Evolutionary conservation across 2,113 vertebrate genomes (phyloP), one percentile per base, ranked within the genome.

Genomic region (Myodes glareolus): DNA sequence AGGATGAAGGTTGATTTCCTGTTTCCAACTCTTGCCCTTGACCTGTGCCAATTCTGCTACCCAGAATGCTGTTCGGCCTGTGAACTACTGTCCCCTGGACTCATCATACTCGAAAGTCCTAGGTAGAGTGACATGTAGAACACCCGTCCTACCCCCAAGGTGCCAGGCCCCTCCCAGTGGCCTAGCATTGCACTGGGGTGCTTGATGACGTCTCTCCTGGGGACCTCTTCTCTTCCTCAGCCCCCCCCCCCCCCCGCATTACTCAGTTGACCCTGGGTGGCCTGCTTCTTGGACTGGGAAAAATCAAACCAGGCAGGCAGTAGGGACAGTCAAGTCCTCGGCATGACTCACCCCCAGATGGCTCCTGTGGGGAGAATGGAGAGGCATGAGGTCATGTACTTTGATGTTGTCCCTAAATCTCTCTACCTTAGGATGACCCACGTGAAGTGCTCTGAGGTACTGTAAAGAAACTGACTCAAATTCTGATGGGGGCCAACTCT

Each of bases 331-430:
- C 78, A 68, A 76, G 58, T 82, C 85, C 19, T 36, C 19, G 29
- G 45, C 14, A 4, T 0, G 1, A 82, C 97, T 97, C 97, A 98
- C 97, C 97, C 92, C 88, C 68, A 4, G 93, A 45, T 55, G 85
- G 75, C 12, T 97, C 96, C 97, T 98, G 50, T 42, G n/a, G 50
- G 45, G n/a, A 96, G 65, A 77, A 86, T 14, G 36, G 13, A 91
- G 16, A 45, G 14, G 31, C 12, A 23, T 21, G 33, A 84, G 33
- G 27, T 80, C 67, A 92, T 7, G 36, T 9, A 75, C 36, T 23
- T 10, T 77, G 23, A 63, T 16, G 11, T 52, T 45, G 33, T 7
- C 36, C 39, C 29, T 3, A 65, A 21, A 36, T 2, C 63, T n/a
- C 63, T 36, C 58, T 86, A 63, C 63, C 55, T 70, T 47, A 25